These are phyloP conservation scores for Melanerpes aurifrons DNA, from an alignment of 2,113 vertebrate genomes.

Conservation along the genomic window DNA sequence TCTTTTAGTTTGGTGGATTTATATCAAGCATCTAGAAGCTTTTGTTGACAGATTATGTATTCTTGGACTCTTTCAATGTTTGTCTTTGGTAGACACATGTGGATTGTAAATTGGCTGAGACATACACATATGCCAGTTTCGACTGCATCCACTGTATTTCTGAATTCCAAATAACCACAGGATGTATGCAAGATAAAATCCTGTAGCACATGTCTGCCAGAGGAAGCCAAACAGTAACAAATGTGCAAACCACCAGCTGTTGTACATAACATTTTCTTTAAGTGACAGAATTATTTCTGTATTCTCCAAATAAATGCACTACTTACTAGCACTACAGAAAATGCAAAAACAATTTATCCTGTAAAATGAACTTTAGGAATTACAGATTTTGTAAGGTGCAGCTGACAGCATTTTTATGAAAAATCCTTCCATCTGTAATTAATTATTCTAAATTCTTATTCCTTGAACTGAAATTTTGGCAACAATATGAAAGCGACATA, in stretches of 20 bases:
- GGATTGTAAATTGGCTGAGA: neutral
- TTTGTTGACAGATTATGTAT: neutral
- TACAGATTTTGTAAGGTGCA: constrained; percentile 7
- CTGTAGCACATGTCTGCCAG: neutral
- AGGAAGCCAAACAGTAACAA: neutral
- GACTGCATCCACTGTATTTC: neutral
- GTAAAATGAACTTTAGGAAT: constrained; percentile 32
- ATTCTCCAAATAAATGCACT: neutral
- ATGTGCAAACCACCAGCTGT: neutral
- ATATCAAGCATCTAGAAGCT: neutral
- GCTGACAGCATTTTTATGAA: neutral
- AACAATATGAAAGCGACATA: constrained; percentile 57
- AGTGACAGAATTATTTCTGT: neutral
- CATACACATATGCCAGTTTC: neutral
- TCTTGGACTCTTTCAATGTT: neutral
- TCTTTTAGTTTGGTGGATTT: neutral
- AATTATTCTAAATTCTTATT: constrained; percentile 48
- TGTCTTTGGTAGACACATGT: neutral
- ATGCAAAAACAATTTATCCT: neutral
- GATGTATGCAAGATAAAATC: neutral
- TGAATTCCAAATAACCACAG: neutral
- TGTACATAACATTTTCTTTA: neutral
- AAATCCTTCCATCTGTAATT: neutral
- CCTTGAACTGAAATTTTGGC: constrained; percentile 44
- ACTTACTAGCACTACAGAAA: neutral